Evolutionary conservation across 2,797 vertebrate genomes (phyloP).

Genomic region (Serranus cabrilla): DNA sequence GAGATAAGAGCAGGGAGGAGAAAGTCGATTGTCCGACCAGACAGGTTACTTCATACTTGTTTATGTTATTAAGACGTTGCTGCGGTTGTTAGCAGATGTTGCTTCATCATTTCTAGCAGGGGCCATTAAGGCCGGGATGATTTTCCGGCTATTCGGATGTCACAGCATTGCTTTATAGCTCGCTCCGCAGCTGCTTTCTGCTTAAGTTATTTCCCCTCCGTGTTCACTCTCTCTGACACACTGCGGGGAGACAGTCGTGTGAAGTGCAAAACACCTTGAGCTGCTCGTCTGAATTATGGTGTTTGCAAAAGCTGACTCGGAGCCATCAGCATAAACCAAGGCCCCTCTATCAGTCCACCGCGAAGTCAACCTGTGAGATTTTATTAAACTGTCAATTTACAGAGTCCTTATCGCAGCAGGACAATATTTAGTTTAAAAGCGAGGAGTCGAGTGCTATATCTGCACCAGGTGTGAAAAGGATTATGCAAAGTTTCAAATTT

Average conservation of each 20-base stretch:
- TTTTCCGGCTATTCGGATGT: slow-evolving; percentile 56
- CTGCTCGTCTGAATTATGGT: slow-evolving; percentile 41
- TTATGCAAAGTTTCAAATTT: neutral
- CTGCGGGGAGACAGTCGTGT: slow-evolving; percentile 14
- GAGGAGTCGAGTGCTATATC: neutral
- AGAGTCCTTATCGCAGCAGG: neutral
- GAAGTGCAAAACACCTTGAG: slow-evolving; percentile 43
- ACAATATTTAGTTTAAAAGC: neutral
- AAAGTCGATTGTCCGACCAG: slow-evolving; percentile 19
- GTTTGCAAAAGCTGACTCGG: slow-evolving; percentile 41
- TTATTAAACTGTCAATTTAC: slow-evolving; percentile 17
- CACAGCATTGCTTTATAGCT: slow-evolving; percentile 58
- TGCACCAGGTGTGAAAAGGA: neutral
- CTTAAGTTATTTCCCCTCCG: slow-evolving; percentile 38
- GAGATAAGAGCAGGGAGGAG: slow-evolving; percentile 11
- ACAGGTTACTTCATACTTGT: slow-evolving; percentile 31
- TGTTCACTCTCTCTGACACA: slow-evolving; percentile 11
- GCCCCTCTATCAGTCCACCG: neutral
- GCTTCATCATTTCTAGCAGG: slow-evolving; percentile 53
- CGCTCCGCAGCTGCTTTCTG: slow-evolving; percentile 42
- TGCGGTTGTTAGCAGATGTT: slow-evolving; percentile 57
- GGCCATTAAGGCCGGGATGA: slow-evolving; percentile 58
- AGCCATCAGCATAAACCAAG: slow-evolving; percentile 38
- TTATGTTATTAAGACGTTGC: slow-evolving; percentile 33
- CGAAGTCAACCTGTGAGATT: slow-evolving; percentile 7